phyloP scores from a whole-genome alignment of 2,888 invertebrate genomes.

The Stramonita haemastoma region DNA sequence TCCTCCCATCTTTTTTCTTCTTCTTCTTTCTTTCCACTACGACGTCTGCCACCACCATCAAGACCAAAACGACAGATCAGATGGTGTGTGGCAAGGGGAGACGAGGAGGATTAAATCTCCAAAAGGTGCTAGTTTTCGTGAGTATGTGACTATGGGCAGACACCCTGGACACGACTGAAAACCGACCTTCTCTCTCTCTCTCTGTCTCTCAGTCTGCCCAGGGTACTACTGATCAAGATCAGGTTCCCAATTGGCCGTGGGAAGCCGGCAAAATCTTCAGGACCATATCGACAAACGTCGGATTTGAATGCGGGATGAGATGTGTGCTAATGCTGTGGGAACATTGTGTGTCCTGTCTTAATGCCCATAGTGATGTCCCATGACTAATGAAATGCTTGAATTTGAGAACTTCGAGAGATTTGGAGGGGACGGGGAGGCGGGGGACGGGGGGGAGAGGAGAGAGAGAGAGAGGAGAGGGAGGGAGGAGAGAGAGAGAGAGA shows the following conservation, averaged over 20 bases:
- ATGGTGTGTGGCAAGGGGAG: background rate
- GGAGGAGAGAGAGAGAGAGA: no score
- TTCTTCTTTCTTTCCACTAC: background rate
- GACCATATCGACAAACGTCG: background rate
- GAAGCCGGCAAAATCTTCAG: background rate
- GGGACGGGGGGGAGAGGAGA: no score
- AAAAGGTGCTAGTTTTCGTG: constrained; percentile 5
- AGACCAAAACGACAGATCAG: background rate
- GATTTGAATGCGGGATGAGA: constrained; percentile 2
- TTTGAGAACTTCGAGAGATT: no score
- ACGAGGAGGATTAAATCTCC: background rate
- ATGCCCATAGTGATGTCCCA: background rate
- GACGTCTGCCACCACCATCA: background rate
- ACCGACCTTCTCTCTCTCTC: background rate
- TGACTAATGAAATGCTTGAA: no score
- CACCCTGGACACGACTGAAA: background rate
- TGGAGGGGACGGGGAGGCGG: no score
- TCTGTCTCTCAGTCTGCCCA: background rate
- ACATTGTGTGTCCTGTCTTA: background rate
- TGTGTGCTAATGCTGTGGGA: background rate
- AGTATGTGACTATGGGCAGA: background rate
- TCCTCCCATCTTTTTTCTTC: background rate
- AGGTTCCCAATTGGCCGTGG: background rate
- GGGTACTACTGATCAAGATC: background rate
- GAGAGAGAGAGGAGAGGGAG: no score